Base-by-base conservation (phyloP, 2,113 vertebrate genomes). In the Tetrax tetrax region DNA sequence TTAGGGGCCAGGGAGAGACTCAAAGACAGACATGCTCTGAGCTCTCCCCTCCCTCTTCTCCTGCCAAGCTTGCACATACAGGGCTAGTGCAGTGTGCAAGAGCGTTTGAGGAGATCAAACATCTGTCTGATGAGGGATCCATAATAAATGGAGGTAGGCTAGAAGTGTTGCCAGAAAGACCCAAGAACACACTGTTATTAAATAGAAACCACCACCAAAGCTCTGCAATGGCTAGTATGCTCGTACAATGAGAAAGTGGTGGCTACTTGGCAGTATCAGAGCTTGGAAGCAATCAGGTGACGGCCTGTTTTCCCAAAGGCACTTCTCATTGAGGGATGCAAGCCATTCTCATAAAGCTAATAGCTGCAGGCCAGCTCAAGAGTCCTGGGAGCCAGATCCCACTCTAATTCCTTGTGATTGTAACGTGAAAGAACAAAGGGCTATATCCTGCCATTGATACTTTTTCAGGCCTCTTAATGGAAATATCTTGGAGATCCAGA, bases 371-470 rank as follows among this genome's bases (percentile, higher is more conserved):
- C 56, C 72, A 91, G 72, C 76, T 89, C 24, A 37, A 37, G 71
- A 84, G 57, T 41, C 24, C 72, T 90, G 72, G 53, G 90, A 90
- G 68, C 83, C 80, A 94, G 83, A 84, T 65, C 41, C 63, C 23
- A 23, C 61, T 83, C 63, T 29, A 38, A 82, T 53, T 94, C 57
- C 38, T 90, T 71, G 14, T 53, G 45, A 87, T 43, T 86, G 37
- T 57, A 72, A 69, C 3, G 1, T 53, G 79, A 95, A 92, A 84
- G 92, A 96, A 95, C 94, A 96, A 96, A 96, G 53, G 57, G 37
- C 57, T 31, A 10, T 54, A 93, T 96, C 96, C 96, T 96, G 88
- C 65, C 83, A 93, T 97, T 93, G 60, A 92, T 93, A 65, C 41
- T 43, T 92, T 95, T 92, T 63, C 86, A 89, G 83, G 37, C 23